Base-by-base conservation (phyloP, 2,888 invertebrate genomes). In the Hirtodrosophila histrioides region DNA sequence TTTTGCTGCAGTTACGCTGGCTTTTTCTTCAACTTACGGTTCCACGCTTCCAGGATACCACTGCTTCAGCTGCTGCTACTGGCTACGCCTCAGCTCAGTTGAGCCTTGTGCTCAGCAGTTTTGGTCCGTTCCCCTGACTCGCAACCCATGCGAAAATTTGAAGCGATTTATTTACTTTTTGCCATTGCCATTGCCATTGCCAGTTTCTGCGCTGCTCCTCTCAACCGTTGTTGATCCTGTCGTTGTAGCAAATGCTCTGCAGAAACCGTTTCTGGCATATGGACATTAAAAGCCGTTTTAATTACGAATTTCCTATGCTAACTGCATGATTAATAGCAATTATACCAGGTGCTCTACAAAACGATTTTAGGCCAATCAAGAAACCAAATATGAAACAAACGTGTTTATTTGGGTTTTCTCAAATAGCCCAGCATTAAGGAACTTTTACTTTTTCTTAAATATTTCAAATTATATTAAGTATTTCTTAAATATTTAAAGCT, bases 81-180 rank as follows among this genome's bases (percentile, higher is more conserved):
- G 23, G 29, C 48, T 41, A 41, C 36, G 55, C 35, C 51, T 43
- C 58, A 62, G 57, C 66, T 61, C 65, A 36, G 71, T 65, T 70
- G 65, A 71, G 71, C 63, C 68, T 78, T 66, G 84, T 73, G 80
- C 86, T 82, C 86, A 86, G 81, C 81, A 81, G 81, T 86, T 82
- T 83, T 77, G 63, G 60, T 63, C 60, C 56, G 33, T 44, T 56
- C 43, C 66, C 66, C 58, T 54, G 57, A 55, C 65, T 76, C 72
- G 69, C 84, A 86, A 84, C 78, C 82, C 84, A 77, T 84, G 78
- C 84, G 82, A 82, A 82, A 82, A 82, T 82, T 82, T 82, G 84
- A 82, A 84, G 81, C 82, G 82, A 82, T 82, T 82, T 82, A 82
- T 82, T 82, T 82, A 82, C 84, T 82, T 82, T 82, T 75, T 74